These are phyloP conservation scores for Pomacea canaliculata DNA, from an alignment of 2,888 invertebrate genomes.

Conservation along the genomic window DNA sequence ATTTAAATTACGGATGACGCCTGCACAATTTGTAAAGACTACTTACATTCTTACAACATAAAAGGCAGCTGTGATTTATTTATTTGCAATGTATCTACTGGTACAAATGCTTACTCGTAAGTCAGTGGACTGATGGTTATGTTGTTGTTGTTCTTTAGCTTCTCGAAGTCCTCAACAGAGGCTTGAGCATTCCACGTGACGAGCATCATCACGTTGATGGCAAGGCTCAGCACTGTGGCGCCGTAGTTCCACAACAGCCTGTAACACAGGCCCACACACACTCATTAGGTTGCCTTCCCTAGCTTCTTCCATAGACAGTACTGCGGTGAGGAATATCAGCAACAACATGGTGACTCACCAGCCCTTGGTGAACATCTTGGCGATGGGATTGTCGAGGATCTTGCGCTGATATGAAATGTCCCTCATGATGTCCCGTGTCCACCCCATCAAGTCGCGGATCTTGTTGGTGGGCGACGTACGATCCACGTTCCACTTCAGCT, in stretches of 20 bases:
- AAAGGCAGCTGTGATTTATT: too few relatives aligned
- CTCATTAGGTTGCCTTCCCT: too few relatives aligned
- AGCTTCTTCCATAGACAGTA: too few relatives aligned
- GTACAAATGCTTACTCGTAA: slow-evolving; percentile 39
- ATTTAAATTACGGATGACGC: too few relatives aligned
- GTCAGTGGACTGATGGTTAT: slow-evolving; percentile 27
- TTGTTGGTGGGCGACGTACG: slow-evolving; percentile 69
- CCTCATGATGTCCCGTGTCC: slow-evolving; percentile 69
- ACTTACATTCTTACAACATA: too few relatives aligned
- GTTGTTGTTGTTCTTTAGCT: slow-evolving; percentile 18
- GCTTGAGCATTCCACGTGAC: slow-evolving; percentile 65
- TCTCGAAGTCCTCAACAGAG: slow-evolving; percentile 49
- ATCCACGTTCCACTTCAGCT: slow-evolving; percentile 69
- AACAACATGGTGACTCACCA: slow-evolving; percentile 52
- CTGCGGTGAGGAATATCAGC: too few relatives aligned
- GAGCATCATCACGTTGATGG: slow-evolving; percentile 68
- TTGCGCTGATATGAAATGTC: slow-evolving; percentile 68
- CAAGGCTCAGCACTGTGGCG: slow-evolving; percentile 64
- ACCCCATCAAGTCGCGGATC: slow-evolving; percentile 69
- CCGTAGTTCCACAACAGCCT: slow-evolving; percentile 68
- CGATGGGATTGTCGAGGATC: slow-evolving; percentile 65
- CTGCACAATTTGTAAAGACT: too few relatives aligned
- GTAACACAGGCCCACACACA: neutral
- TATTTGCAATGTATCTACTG: too few relatives aligned
- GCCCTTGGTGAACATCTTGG: slow-evolving; percentile 68